A percentile compares a stretch with the other conserved stretches of the same genome.
These are phyloP conservation scores for Hestina assimilis DNA, from an alignment of 1,140 invertebrate species.

Conservation along the genomic window DNA sequence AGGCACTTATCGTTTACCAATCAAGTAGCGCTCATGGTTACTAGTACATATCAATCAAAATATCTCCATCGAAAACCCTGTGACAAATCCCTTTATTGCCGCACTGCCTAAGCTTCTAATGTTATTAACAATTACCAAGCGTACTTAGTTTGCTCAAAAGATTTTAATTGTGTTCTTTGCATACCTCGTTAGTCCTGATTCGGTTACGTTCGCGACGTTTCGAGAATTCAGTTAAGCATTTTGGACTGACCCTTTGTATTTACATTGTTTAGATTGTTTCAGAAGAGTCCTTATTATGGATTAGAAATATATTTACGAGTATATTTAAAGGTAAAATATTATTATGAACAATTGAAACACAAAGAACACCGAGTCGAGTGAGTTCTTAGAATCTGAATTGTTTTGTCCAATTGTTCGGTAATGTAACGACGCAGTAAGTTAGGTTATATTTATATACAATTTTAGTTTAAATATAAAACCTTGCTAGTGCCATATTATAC, in stretches of 20 bases:
- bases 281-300: neutral
- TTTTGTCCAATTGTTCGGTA: no score
- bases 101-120: neutral
- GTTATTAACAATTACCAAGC: neutral
- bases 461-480: no score
- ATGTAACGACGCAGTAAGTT: no score
- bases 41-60: neutral
- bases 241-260: slow-evolving; percentile 27
- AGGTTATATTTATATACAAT: no score
- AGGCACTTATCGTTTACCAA: no score
- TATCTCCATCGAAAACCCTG: neutral
- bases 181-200: slow-evolving; percentile 24
- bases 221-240: slow-evolving; percentile 21
- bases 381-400: no score
- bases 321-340: no score
- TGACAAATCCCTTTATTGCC: neutral
- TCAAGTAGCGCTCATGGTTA: no score
- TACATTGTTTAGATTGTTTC: slow-evolving; percentile 7
- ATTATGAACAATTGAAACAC: no score
- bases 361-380: no score
- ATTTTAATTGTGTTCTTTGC: slow-evolving; percentile 18
- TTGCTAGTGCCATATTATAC: no score
- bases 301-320: neutral
- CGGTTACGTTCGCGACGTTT: slow-evolving; percentile 24
- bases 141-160: slow-evolving; percentile 10